A percentile compares a stretch with the other conserved stretches of the same genome.
These are phyloP conservation scores for Heliothis peltigera DNA, from an alignment of 2,888 invertebrate genomes.

Conservation along the genomic window DNA sequence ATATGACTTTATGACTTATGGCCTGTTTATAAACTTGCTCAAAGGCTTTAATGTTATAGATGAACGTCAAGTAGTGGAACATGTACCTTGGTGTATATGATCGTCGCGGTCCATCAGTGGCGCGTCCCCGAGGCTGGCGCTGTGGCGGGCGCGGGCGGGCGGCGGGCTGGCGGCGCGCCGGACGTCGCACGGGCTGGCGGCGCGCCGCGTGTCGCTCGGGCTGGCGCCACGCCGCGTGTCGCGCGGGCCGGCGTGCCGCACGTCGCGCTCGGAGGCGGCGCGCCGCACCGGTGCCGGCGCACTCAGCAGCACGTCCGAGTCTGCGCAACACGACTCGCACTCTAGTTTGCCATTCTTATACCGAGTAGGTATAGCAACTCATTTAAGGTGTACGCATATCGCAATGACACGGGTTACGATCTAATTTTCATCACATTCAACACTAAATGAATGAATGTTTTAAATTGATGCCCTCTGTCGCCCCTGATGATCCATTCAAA, in stretches of 20 bases:
- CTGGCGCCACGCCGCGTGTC: conserved; percentile 40
- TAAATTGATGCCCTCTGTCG: too few relatives aligned
- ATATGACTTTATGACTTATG: too few relatives aligned
- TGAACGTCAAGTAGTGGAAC: too few relatives aligned
- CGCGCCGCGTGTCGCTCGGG: conserved; percentile 73
- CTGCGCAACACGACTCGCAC: conserved; percentile 55
- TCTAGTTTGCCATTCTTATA: background rate
- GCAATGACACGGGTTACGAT: too few relatives aligned
- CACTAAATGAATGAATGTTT: too few relatives aligned
- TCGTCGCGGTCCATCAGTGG: conserved; percentile 20
- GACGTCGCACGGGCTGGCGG: conserved; percentile 64
- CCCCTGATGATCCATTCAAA: too few relatives aligned
- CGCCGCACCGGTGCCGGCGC: conserved; percentile 43
- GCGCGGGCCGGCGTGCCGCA: conserved; percentile 54
- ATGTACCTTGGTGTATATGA: conserved; percentile 14
- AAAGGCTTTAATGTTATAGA: too few relatives aligned
- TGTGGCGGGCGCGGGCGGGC: conserved; percentile 12
- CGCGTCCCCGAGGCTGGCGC: conserved; percentile 51
- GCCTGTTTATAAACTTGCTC: too few relatives aligned
- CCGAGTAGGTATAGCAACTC: too few relatives aligned
- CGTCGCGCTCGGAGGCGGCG: conserved; percentile 69
- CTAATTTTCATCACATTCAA: too few relatives aligned
- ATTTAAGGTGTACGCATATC: too few relatives aligned
- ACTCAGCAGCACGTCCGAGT: conserved; percentile 78
- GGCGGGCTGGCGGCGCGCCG: conserved; percentile 29